Base-by-base conservation (phyloP, 2,797 vertebrate genomes). In the Clamator glandarius region DNA sequence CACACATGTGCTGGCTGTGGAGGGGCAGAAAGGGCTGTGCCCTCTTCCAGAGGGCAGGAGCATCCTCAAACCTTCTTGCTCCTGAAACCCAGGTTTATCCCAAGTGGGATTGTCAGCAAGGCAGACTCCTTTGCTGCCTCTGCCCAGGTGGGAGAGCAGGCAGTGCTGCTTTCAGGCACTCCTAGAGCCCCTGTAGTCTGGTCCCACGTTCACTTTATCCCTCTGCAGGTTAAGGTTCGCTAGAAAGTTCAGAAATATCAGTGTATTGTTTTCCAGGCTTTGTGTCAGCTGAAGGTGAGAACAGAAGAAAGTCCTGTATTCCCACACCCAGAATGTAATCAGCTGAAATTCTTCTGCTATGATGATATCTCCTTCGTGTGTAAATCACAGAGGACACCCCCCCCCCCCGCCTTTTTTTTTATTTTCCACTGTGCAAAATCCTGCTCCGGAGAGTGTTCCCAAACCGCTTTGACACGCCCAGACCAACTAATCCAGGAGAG, bases 261-360 rank as follows among this genome's bases (percentile, higher is more conserved):
- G 92, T 89, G n/a, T 72, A 48, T 84, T 88, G 39, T 94, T 93
- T 70, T 88, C 75, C 6, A 51, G 73, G 82, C 84, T 89, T 94
- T 73, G 79, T 85, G 87, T 96, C 95, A 95, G 54, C 66, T 80
- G 25, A 70, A 95, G 89, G 90, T 91, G 80, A 92, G 89, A 90
- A 92, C 78, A 75, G 82, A 93, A 94, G 90, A 92, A 93, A 96
- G 87, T 86, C 67, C 89, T 86, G 82, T 36, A 76, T 95, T 93
- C 95, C 87, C 96, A 96, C 94, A 95, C 93, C 95, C 94, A 61
- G 89, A 94, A 88, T 83, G 93, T 74, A 96, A 95, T 95, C 95
- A 96, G 69, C 85, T 73, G 87, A 95, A 91, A 94, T 95, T 90
- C 89, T 66, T 95, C 84, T 92, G 69, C 70, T 48, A 11, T 93